Conservation (phyloP, 1,140 invertebrate genomes). For the Aporrectodea caliginosa region DNA sequence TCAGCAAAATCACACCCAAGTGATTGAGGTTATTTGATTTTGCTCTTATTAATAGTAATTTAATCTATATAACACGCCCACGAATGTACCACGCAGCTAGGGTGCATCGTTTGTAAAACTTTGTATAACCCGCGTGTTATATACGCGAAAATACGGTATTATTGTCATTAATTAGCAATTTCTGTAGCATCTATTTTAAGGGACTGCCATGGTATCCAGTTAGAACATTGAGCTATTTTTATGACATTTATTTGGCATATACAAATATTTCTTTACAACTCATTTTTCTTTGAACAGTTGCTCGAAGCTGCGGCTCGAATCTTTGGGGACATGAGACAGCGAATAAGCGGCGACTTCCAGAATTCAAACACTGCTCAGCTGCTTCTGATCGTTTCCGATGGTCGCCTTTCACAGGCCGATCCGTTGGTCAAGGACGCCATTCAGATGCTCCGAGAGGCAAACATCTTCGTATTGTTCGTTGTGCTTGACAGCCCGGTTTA, state of each 20-base stretch:
- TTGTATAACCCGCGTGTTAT: too few species aligned
- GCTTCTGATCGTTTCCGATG: slow-evolving; percentile 70
- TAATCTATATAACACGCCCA: too few species aligned
- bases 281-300: slow-evolving; percentile 58
- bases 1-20: slow-evolving; percentile 58
- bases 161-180: too few species aligned
- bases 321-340: slow-evolving; percentile 44
- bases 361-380: slow-evolving; percentile 64
- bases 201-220: neutral
- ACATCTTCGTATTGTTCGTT: slow-evolving; percentile 91
- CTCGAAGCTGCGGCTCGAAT: slow-evolving; percentile 67
- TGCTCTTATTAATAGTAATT: too few species aligned
- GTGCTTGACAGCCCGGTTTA: slow-evolving; percentile 89
- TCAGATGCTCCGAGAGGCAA: slow-evolving; percentile 69
- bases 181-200: too few species aligned
- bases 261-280: slow-evolving; percentile 31
- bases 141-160: too few species aligned
- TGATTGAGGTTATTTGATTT: slow-evolving; percentile 51
- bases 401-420: slow-evolving; percentile 72
- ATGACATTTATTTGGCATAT: slow-evolving; percentile 24
- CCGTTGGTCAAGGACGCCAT: slow-evolving; percentile 73
- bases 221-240: neutral
- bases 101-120: too few species aligned
- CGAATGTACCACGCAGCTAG: too few species aligned
- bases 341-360: slow-evolving; percentile 37